Evolutionary conservation across 2,888 invertebrate species (phyloP).

Genomic region (Clusia tigrina): DNA sequence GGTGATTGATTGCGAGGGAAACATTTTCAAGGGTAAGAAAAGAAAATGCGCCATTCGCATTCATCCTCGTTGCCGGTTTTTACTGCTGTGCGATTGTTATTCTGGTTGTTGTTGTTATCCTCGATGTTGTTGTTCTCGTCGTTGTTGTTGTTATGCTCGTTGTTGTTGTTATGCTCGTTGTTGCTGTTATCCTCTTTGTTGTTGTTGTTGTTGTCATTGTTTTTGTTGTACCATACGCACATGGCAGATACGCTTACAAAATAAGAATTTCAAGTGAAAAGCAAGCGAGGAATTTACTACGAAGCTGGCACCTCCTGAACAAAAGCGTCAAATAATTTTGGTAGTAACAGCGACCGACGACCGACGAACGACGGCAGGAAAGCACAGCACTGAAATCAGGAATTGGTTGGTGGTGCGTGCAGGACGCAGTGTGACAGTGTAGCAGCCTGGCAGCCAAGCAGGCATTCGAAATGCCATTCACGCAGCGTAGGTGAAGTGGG

Average conservation of each 20-base stretch:
- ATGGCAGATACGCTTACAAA: constrained; percentile 7
- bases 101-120: constrained; percentile 16
- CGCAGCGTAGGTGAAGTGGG: not conserved
- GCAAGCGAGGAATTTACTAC: constrained; percentile 3
- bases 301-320: constrained; percentile 1
- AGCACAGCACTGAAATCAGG: no score
- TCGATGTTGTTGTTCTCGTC: constrained; percentile 18
- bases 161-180: constrained; percentile 4
- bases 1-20: constrained; percentile 27
- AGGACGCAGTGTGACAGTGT: no score
- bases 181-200: constrained; percentile 20
- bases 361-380: not conserved
- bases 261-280: not conserved
- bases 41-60: constrained; percentile 11
- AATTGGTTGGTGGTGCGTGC: no score
- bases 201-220: constrained; percentile 22
- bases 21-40: constrained; percentile 25
- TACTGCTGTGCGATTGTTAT: not conserved
- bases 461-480: not conserved
- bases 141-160: constrained; percentile 32
- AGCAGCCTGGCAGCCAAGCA: not conserved
- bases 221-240: constrained; percentile 28
- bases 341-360: not conserved
- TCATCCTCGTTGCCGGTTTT: not conserved
- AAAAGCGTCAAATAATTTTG: not conserved